Evolutionary conservation across 2,797 vertebrate species (phyloP), one percentile per base, ranked within the genome.

Genomic region (Darevskia mixta): DNA sequence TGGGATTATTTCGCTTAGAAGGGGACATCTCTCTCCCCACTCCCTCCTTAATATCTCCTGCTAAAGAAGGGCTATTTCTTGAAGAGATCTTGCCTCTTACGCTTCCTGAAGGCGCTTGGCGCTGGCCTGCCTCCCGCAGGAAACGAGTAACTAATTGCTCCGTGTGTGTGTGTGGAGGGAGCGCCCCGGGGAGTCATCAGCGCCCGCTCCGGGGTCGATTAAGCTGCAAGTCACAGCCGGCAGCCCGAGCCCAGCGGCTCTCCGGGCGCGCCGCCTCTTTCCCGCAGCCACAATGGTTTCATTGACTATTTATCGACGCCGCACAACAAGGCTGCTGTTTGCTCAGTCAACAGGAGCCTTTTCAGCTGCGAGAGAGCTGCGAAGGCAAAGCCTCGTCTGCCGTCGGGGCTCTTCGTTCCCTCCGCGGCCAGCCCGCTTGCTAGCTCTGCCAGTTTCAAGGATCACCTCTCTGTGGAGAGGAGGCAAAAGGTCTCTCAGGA

Each of bases 281-380:
- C 77, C 66, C 75, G 89, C 94, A 92, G 93, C 93, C 61, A 98
- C 98, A 98, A 97, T 96, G 96, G 95, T 94, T 95, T 96, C 98
- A 98, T 98, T 98, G 98, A 98, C 97, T 97, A 98, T 98, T 98
- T 97, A 98, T 97, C 97, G 97, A 96, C 95, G 95, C 90, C 67
- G 79, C 94, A 98, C 97, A 98, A 98, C 96, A 96, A 97, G 97
- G 96, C 97, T 79, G 95, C 94, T 97, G 96, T 97, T 96, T 92
- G 90, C 94, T 97, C 96, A 89, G 95, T 95, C 96, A 55, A 95
- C 82, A 84, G 93, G 93, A 95, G 92, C 93, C 96, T 55, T 95
- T 94, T 95, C 93, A 96, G 94, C 43, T 88, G 2, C 20, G 64
- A 8, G 20, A 25, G 80, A 25, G 17, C 49, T 55, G 49, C 78